A percentile compares a stretch with the other conserved stretches of the same genome.
phyloP scores from a whole-genome alignment of 2,797 vertebrate species.

The Remorina albescens region DNA sequence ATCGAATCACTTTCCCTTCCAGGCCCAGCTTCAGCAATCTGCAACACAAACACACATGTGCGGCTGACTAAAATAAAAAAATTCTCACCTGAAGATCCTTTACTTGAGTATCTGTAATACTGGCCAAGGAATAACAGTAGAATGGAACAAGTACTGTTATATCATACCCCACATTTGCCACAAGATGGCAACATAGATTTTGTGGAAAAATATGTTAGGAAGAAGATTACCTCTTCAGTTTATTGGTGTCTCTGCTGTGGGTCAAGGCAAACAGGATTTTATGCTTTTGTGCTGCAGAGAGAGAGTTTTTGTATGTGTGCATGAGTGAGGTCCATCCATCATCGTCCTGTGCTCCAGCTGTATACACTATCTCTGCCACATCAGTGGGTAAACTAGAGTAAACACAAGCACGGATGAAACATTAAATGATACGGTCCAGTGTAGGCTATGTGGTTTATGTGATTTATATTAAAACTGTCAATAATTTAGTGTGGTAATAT shows the following conservation, averaged over 20 bases:
- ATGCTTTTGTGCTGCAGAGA: constrained; percentile 81
- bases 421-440: not conserved
- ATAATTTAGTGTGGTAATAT: constrained; percentile 8
- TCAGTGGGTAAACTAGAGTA: constrained; percentile 83
- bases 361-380: constrained; percentile 81
- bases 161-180: constrained; percentile 32
- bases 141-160: not conserved
- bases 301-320: constrained; percentile 77
- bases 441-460: not conserved
- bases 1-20: constrained; percentile 83
- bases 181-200: constrained; percentile 52
- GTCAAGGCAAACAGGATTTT: constrained; percentile 83
- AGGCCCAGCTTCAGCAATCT: constrained; percentile 84
- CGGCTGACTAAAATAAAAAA: not conserved
- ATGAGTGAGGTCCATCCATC: constrained; percentile 83
- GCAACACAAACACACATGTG: constrained; percentile 36
- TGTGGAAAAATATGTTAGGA: not conserved
- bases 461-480: not conserved
- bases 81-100: not conserved
- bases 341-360: constrained; percentile 81
- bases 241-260: constrained; percentile 78
- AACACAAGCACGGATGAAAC: constrained; percentile 38
- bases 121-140: not conserved
- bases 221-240: constrained; percentile 77
- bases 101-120: not conserved